Evolutionary conservation across 2,888 invertebrate genomes (phyloP).

Genomic region (Malthinus flaveolus): DNA sequence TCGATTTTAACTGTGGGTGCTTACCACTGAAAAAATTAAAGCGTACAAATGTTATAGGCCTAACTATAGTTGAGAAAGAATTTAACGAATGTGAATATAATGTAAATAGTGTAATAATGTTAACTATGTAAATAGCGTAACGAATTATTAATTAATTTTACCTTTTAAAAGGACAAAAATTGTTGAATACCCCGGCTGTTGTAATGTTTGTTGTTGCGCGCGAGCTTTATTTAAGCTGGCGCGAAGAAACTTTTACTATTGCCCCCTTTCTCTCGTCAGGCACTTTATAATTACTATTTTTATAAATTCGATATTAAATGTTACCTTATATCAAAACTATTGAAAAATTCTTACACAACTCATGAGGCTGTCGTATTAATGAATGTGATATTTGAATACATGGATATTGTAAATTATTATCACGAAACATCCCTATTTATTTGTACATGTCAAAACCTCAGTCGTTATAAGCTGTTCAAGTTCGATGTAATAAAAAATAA

Average conservation of each 20-base stretch:
- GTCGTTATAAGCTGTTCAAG: constrained; percentile 49
- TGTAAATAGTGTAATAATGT: constrained; percentile 44
- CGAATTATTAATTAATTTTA: constrained; percentile 29
- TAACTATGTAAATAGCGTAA: constrained; percentile 44
- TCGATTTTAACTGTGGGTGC: constrained; percentile 40
- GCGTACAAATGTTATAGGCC: constrained; percentile 54
- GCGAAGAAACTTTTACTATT: constrained; percentile 35
- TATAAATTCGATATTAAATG: constrained; percentile 50
- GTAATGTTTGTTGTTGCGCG: constrained; percentile 46
- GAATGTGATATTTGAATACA: constrained; percentile 57
- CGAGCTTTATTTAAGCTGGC: constrained; percentile 34
- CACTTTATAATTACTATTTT: constrained; percentile 47
- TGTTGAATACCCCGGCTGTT: constrained; percentile 51
- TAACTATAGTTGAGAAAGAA: constrained; percentile 40
- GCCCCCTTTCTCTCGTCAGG: constrained; percentile 35
- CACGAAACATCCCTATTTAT: constrained; percentile 50
- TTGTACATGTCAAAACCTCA: constrained; percentile 50
- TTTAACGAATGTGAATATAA: constrained; percentile 39
- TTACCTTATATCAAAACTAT: constrained; percentile 45
- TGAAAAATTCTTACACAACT: constrained; percentile 43
- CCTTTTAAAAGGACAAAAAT: constrained; percentile 39
- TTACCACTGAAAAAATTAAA: constrained; percentile 47
- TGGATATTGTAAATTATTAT: constrained; percentile 51
- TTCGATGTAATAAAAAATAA: constrained; percentile 48
- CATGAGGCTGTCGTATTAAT: constrained; percentile 55